Conservation (phyloP, 37 sponge, comb jelly and placozoan genomes). For the Axinella damicornis region DNA sequence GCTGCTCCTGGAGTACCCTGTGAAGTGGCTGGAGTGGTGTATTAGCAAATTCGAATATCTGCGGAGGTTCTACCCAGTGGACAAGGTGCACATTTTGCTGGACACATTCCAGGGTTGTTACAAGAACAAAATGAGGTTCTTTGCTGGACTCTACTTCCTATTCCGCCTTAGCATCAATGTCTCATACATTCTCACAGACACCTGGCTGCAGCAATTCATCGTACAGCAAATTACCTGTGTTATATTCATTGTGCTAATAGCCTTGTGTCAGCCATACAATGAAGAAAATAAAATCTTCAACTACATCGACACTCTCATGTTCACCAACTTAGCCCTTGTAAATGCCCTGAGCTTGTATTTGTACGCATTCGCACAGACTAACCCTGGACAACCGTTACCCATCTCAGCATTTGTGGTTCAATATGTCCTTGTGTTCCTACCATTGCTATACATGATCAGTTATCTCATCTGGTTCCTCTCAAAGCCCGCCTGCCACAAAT, state of each 20-base stretch:
- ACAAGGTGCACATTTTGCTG: no score
- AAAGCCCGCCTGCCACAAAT: no score
- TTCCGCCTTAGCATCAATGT: conserved; percentile 40
- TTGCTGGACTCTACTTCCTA: no score
- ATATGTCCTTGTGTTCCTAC: conserved; percentile 42
- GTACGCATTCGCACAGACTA: conserved; percentile 1
- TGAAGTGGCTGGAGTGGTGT: no score
- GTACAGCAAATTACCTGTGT: conserved; percentile 10
- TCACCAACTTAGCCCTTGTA: conserved; percentile 48
- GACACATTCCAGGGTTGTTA: no score
- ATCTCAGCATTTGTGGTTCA: conserved; percentile 1
- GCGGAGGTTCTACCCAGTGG: no score
- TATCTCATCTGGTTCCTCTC: conserved; percentile 47
- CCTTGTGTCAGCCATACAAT: conserved; percentile 53
- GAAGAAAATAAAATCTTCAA: conserved; percentile 33
- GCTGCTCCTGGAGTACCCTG: conserved; percentile 44
- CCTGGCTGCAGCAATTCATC: conserved; percentile 14
- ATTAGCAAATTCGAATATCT: no score
- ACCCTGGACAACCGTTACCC: background rate
- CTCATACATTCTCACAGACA: no score
- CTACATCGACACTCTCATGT: conserved; percentile 51
- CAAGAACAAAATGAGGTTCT: no score
- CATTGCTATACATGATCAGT: conserved; percentile 30
- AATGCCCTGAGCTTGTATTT: conserved; percentile 47
- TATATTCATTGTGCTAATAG: conserved; percentile 1